Evolutionary conservation across 2,797 vertebrate genomes (phyloP).

Genomic region (Enteromius unitaeniatus): DNA sequence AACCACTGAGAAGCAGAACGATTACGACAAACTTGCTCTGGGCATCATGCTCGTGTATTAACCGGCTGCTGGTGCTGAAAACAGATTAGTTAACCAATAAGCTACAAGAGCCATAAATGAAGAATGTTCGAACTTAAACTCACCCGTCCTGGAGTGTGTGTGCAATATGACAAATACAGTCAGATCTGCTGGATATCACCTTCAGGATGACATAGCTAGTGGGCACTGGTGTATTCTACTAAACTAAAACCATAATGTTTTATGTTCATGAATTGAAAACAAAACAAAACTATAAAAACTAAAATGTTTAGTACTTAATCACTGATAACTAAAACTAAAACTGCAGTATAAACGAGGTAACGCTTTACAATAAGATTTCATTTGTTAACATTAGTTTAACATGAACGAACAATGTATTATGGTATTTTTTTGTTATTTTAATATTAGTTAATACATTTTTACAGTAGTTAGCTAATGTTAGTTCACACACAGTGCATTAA

Average conservation of each 20-base stretch:
- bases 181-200: not conserved
- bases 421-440: too few relatives aligned
- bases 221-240: not conserved
- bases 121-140: slow-evolving; percentile 2
- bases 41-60: not conserved
- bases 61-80: slow-evolving; percentile 68
- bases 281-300: not conserved
- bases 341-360: not conserved
- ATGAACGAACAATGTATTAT: too few relatives aligned
- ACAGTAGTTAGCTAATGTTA: too few relatives aligned
- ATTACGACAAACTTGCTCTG: not conserved
- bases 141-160: slow-evolving; percentile 1
- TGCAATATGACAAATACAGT: slow-evolving; percentile 9
- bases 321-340: not conserved
- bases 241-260: not conserved
- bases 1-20: not conserved
- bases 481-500: too few relatives aligned
- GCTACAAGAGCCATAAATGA: slow-evolving; percentile 47
- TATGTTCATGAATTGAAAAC: not conserved
- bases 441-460: too few relatives aligned
- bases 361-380: too few relatives aligned
- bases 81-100: slow-evolving; percentile 64
- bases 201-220: not conserved
- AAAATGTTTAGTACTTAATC: too few relatives aligned
- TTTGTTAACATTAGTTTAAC: too few relatives aligned